phyloP scores from a whole-genome alignment of 2,797 vertebrate genomes.

The Eleutherodactylus coqui region DNA sequence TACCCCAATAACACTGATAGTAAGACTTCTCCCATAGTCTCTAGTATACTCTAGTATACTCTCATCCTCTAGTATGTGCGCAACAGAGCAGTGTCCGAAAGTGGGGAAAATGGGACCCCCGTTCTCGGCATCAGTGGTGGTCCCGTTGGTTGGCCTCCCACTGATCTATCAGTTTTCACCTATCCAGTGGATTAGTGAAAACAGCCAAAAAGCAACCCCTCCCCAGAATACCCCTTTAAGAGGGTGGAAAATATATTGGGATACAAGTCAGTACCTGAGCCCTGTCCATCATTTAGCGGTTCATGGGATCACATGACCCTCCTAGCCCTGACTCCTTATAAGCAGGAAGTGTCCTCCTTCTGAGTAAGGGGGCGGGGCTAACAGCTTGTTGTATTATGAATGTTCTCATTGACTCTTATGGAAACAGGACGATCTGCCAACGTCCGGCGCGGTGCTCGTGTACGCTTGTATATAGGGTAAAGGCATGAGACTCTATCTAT shows the following conservation, averaged over 20 bases:
- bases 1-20: background rate
- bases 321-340: background rate
- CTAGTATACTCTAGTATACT: too few relatives aligned
- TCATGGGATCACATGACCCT: background rate
- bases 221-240: too few relatives aligned
- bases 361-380: background rate
- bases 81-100: too few relatives aligned
- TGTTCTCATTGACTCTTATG: background rate
- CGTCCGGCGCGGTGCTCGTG: background rate
- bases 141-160: too few relatives aligned
- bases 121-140: too few relatives aligned
- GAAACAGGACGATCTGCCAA: background rate
- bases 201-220: too few relatives aligned
- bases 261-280: background rate
- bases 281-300: too few relatives aligned
- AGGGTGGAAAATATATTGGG: background rate
- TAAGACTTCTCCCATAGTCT: background rate
- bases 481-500: background rate
- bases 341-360: background rate
- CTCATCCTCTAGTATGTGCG: too few relatives aligned
- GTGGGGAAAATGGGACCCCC: too few relatives aligned
- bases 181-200: too few relatives aligned
- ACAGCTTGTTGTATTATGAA: background rate
- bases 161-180: too few relatives aligned
- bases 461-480: background rate